Evolutionary conservation across 2,113 vertebrate species (phyloP).

Genomic region (Labeo catla): DNA sequence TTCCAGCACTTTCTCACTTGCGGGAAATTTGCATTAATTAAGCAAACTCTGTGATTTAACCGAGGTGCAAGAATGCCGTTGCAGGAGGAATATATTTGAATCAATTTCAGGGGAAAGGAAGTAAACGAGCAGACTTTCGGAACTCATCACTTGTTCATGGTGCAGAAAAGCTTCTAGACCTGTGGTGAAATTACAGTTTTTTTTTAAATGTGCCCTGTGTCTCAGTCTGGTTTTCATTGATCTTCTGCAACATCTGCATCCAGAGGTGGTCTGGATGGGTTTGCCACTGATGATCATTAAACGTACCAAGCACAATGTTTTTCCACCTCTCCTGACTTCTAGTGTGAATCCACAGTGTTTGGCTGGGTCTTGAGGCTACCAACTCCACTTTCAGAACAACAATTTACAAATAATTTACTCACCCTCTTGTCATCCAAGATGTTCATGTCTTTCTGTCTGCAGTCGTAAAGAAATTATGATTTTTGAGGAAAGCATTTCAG

Average conservation of each 20-base stretch:
- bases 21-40: conserved; percentile 79
- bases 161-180: not conserved
- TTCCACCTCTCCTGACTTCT: no score
- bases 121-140: conserved; percentile 68
- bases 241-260: not conserved
- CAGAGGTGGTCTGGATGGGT: no score
- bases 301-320: no score
- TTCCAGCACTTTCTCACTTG: conserved; percentile 68
- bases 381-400: no score
- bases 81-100: conserved; percentile 68
- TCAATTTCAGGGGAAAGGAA: conserved; percentile 56
- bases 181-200: conserved; percentile 1
- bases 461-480: no score
- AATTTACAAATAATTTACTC: no score
- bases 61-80: conserved; percentile 63
- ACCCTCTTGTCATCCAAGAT: no score
- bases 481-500: no score
- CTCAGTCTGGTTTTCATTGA: not conserved
- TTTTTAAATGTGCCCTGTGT: not conserved
- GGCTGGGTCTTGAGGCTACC: no score
- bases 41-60: conserved; percentile 63
- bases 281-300: no score
- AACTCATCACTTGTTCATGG: conserved; percentile 16
- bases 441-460: no score
- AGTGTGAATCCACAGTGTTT: no score